Base-by-base conservation (phyloP, 2,797 vertebrate genomes). In the Chelmon rostratus region DNA sequence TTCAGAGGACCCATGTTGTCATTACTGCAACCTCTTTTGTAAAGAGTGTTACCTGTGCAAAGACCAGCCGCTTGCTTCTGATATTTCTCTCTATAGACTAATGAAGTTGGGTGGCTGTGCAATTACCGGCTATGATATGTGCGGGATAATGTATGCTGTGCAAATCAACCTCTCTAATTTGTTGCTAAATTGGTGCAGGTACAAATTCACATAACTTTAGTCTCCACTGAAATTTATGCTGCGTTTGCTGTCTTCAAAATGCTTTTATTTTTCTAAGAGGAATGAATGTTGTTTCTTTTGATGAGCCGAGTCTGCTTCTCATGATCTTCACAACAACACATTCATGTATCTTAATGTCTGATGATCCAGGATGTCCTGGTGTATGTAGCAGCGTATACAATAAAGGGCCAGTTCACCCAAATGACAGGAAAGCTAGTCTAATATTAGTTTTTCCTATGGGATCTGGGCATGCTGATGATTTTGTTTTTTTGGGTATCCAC, bases 11-110 rank as follows among this genome's bases (percentile, higher is more conserved):
- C 81, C 59, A 38, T n/a, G 18, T 77, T 83, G 84, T 77, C 74
- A 84, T 89, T 88, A 90, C 84, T 78, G 80, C 89, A 86, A 85
- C 85, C 88, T 88, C 64, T 90, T 79, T 78, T 82, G 84, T 85
- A 89, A 90, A 84, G 86, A 83, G 65, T 59, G 76, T 46, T 83
- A 84, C 82, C 75, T 80, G 71, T 66, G 58, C 72, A 77, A 86
- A 74, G 72, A 85, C 77, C 78, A 73, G 64, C 68, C 58, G 59
- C 58, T 75, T 81, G 76, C 80, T 79, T 82, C 79, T 56, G 61
- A 78, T 84, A 44, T 76, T 64, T 53, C 62, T 59, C 63, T 77
- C 68, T 65, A 46, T 82, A 40, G 57, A 78, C 83, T 86, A 89
- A 91, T 87, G 69, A 87, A 84, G 71, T 75, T 33, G 44, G 68